Conservation (phyloP, 2,113 vertebrate genomes). For the Mormoops blainvillei region DNA sequence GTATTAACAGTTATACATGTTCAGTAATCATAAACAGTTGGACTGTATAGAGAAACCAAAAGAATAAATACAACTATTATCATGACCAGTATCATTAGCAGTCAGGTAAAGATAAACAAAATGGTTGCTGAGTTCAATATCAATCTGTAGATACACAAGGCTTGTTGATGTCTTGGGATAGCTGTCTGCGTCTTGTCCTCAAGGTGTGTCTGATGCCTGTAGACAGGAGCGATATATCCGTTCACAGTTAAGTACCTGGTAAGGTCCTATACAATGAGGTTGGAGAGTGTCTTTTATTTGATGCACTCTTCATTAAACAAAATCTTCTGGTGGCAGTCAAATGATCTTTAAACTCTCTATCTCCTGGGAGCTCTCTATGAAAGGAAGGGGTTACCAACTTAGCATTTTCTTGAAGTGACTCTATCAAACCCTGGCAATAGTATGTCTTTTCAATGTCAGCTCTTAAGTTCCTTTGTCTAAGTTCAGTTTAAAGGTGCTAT, state of each 20-base stretch:
- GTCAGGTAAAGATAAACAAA: not conserved
- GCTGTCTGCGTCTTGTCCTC: not conserved
- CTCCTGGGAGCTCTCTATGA: not conserved
- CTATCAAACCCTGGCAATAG: not conserved
- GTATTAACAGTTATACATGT: not conserved
- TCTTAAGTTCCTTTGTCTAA: not conserved
- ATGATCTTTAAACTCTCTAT: not conserved
- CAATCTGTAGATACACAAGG: not conserved
- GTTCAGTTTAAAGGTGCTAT: not conserved
- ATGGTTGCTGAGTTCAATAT: not conserved
- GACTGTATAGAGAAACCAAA: not conserved
- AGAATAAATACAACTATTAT: not conserved
- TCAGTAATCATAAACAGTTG: not conserved
- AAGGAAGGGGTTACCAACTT: not conserved
- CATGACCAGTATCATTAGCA: not conserved
- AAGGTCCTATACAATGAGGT: not conserved
- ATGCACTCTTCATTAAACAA: not conserved
- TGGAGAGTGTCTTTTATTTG: not conserved
- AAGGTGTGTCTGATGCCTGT: not conserved
- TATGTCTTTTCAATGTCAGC: not conserved
- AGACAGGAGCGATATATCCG: not conserved
- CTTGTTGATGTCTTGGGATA: not conserved
- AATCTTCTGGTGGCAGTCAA: not conserved
- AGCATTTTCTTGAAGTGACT: not conserved
- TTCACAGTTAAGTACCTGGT: not conserved